These are phyloP conservation scores for Drosophila quadrilineata DNA, from an alignment of 1,140 invertebrate species.

Conservation along the genomic window DNA sequence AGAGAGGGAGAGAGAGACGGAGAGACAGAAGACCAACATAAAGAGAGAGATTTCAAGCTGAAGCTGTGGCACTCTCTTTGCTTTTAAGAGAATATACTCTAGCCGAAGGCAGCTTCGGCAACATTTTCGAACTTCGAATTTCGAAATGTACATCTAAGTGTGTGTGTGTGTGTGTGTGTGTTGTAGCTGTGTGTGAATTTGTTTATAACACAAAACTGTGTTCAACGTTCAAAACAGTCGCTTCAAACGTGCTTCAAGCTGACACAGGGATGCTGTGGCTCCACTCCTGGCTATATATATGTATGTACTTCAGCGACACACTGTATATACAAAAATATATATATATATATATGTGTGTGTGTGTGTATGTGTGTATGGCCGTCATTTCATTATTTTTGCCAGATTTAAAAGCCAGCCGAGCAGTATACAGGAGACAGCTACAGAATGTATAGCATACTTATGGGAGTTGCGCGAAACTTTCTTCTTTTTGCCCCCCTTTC, in stretches of 20 bases:
- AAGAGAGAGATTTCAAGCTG: no score
- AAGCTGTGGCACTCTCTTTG: no score
- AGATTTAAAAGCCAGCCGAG: conserved; percentile 42
- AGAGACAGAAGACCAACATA: background rate
- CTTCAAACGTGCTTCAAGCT: background rate
- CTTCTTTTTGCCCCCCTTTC: conserved; percentile 12
- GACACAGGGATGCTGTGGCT: conserved; percentile 32
- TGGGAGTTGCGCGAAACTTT: conserved; percentile 43
- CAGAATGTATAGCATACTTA: conserved; percentile 59
- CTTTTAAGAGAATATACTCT: no score
- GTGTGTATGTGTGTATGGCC: conserved; percentile 7
- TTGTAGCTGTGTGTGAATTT: conserved; percentile 78
- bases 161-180: no score
- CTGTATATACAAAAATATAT: no score
- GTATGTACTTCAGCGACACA: no score
- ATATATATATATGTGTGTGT: no score
- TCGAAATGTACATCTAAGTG: no score
- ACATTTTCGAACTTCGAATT: conserved; percentile 68
- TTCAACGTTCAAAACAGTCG: conserved; percentile 11
- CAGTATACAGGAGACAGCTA: conserved; percentile 26
- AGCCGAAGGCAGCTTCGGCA: conserved; percentile 33
- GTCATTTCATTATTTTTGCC: conserved; percentile 52
- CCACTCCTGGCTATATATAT: no score
- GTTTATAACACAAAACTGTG: conserved; percentile 55
- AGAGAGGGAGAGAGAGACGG: background rate